Conservation (phyloP, 2,888 invertebrate species). For the Ceriagrion tenellum region DNA sequence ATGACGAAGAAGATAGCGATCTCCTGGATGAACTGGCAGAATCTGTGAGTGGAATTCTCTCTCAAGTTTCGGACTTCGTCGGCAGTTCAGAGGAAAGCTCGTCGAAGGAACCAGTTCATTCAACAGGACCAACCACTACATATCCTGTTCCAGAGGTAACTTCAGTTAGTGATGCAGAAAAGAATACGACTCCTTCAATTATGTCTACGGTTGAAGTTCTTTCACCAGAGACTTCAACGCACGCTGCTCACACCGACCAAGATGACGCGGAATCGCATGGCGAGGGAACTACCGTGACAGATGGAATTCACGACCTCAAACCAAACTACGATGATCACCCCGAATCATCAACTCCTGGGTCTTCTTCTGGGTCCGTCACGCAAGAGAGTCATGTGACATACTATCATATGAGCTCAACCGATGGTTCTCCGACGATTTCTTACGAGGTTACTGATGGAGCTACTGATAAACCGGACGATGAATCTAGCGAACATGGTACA, state of each 20-base stretch:
- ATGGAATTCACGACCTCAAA: not conserved
- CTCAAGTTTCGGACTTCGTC: constrained; percentile 69
- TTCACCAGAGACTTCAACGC: not conserved
- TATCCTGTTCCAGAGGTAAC: not conserved
- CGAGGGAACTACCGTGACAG: not conserved
- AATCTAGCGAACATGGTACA: not conserved
- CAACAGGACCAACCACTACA: not conserved
- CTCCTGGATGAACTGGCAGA: constrained; percentile 69
- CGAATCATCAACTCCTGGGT: not conserved
- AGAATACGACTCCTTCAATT: not conserved
- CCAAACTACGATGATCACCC: not conserved
- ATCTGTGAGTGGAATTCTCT: constrained; percentile 69
- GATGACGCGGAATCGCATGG: not conserved
- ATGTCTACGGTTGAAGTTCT: not conserved
- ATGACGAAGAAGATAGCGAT: constrained; percentile 7
- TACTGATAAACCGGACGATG: not conserved
- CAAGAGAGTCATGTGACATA: not conserved
- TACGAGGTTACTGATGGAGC: not conserved
- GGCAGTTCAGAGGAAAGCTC: constrained; percentile 53
- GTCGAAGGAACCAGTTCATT: not conserved
- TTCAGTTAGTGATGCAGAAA: not conserved
- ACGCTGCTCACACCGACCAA: not conserved
- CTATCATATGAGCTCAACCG: not conserved
- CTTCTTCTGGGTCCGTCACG: not conserved
- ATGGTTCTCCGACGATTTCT: not conserved